Evolutionary conservation across 2,797 vertebrate genomes (phyloP).

Genomic region (Cyprinella venusta): DNA sequence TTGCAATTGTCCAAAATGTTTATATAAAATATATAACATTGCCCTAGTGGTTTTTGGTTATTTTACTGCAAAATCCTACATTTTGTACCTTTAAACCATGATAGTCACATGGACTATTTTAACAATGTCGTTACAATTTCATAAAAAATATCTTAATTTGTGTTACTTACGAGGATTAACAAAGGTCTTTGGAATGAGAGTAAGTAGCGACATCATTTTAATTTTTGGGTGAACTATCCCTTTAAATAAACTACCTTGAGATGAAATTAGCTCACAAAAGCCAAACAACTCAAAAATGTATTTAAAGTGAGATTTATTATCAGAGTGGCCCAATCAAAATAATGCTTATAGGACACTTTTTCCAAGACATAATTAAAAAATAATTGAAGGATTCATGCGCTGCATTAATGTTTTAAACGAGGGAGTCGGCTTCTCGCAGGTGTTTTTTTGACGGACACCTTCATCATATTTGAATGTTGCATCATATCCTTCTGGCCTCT

Average conservation of each 20-base stretch:
- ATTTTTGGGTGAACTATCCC: background rate
- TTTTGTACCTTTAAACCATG: no score
- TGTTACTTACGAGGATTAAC: no score
- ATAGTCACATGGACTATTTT: no score
- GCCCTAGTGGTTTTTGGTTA: no score
- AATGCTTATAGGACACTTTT: background rate
- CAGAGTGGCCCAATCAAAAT: background rate
- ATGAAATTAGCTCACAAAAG: background rate
- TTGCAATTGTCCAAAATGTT: no score
- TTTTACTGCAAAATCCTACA: no score
- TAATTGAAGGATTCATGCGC: background rate
- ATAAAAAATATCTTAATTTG: no score
- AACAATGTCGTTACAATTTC: no score
- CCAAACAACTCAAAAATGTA: background rate
- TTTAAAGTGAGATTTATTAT: no score
- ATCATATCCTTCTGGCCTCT: conserved; percentile 5
- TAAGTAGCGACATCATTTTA: no score
- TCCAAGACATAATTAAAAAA: background rate
- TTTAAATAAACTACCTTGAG: background rate
- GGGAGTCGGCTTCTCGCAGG: conserved; percentile 68
- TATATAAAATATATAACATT: no score
- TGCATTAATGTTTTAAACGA: conserved; percentile 63
- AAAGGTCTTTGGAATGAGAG: no score
- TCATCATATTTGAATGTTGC: conserved; percentile 10
- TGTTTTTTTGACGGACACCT: conserved; percentile 63